Evolutionary conservation across 2,113 vertebrate genomes (phyloP).

Genomic region (Channa argus): DNA sequence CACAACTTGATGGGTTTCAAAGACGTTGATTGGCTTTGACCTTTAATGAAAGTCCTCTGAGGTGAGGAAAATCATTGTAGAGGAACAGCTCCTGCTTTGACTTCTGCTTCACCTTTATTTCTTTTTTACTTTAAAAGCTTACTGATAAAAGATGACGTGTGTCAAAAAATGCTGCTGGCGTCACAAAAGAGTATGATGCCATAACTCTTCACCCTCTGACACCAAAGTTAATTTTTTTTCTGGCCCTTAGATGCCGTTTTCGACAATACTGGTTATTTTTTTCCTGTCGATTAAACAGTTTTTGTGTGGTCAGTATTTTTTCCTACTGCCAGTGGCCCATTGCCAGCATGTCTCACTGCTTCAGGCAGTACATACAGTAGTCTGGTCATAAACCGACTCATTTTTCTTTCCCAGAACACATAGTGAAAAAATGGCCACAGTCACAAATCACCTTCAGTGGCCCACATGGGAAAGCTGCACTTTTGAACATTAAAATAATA

Average conservation of each 20-base stretch:
- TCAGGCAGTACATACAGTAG: slow-evolving; percentile 22
- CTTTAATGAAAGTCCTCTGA: slow-evolving; percentile 28
- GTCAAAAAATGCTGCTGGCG: slow-evolving; percentile 7
- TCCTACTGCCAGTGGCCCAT: slow-evolving; percentile 8
- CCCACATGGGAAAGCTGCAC: slow-evolving; percentile 31
- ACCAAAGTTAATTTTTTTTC: slow-evolving; percentile 5
- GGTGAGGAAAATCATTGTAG: slow-evolving; percentile 53
- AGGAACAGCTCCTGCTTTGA: slow-evolving; percentile 31
- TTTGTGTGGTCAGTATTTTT: slow-evolving; percentile 44
- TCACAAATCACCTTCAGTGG: slow-evolving; percentile 59
- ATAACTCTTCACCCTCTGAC: slow-evolving; percentile 1
- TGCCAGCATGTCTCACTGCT: slow-evolving; percentile 40
- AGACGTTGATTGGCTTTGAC: slow-evolving; percentile 47
- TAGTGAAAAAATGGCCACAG: slow-evolving; percentile 12
- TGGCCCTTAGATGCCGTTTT: slow-evolving; percentile 10
- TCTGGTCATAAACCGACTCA: slow-evolving; percentile 29
- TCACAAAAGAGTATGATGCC: neutral
- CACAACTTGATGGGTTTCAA: neutral
- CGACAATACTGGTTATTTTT: slow-evolving; percentile 12
- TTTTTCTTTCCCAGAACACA: slow-evolving; percentile 48
- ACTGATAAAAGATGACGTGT: neutral
- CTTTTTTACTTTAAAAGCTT: slow-evolving; percentile 47
- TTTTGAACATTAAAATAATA: slow-evolving; percentile 50
- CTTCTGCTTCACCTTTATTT: slow-evolving; percentile 56
- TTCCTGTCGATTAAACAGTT: slow-evolving; percentile 26